phyloP scores from a whole-genome alignment of 2,113 vertebrate species.

The Cygnus buccinator region DNA sequence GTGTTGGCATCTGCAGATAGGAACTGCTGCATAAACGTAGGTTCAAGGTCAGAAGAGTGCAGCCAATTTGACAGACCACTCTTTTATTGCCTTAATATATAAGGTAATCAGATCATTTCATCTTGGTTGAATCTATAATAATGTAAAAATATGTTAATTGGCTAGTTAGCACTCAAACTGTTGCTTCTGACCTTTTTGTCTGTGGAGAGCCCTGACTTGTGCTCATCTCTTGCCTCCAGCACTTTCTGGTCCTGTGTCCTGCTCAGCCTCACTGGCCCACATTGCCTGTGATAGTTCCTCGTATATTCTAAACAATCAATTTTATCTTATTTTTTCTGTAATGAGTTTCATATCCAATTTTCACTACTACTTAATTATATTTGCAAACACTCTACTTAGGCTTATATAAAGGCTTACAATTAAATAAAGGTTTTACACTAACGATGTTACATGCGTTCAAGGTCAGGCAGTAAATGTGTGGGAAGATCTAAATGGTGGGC shows the following conservation, averaged over 20 bases:
- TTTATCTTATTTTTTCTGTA: background rate
- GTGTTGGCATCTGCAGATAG: background rate
- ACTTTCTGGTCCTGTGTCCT: background rate
- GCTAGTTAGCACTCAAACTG: conserved; percentile 38
- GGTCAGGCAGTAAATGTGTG: background rate
- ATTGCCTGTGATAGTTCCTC: background rate
- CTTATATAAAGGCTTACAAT: background rate
- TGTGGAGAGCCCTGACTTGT: background rate
- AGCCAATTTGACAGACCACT: background rate
- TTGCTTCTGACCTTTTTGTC: conserved; percentile 63
- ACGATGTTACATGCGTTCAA: background rate
- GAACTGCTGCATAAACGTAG: background rate
- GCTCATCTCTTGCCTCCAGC: background rate
- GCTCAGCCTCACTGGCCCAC: background rate
- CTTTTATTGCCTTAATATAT: conserved; percentile 68
- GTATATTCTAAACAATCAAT: background rate
- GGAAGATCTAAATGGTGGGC: background rate
- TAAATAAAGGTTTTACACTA: background rate
- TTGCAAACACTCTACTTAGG: background rate
- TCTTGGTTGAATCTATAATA: conserved; percentile 9
- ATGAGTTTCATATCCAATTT: background rate
- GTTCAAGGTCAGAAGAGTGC: conserved; percentile 41
- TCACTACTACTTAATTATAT: background rate
- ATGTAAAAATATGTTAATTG: conserved; percentile 59
- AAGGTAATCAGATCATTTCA: conserved; percentile 43